Evolutionary conservation across 2,797 vertebrate species (phyloP), one percentile per base, ranked within the genome.

Genomic region (Harpagifer antarcticus): DNA sequence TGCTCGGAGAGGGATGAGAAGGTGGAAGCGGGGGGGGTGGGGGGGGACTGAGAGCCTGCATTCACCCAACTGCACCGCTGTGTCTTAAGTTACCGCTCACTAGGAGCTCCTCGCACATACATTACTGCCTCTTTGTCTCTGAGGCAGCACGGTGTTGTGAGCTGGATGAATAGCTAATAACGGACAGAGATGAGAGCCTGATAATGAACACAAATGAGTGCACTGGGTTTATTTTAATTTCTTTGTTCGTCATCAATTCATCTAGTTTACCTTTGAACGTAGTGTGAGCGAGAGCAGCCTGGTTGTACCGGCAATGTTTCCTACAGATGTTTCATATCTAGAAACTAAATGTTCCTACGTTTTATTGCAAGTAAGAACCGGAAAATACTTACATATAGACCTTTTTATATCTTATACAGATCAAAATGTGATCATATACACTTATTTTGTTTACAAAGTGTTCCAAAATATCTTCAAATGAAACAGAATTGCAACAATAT

Each of bases 31-130:
- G 61, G 37, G 79, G 71, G 3, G 27, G 27, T 78, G 82, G 40
- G 66, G 73, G 14, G 73, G 13, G 66, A 64, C 73, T 80, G 83
- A 88, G 89, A 85, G 83, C 45, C 80, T 78, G 73, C 85, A 91
- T 94, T 93, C 91, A 92, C 74, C 86, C 71, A 40, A 8, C 66
- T 84, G 55, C 77, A 58, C 68, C 74, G 33, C 76, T 70, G 77
- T 69, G 86, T 90, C 90, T 92, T 84, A 76, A 91, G 82, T 92
- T 92, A 91, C 92, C 71, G 65, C 90, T 91, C 81, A 37, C 83
- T 69, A n/a, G 74, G 72, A 84, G 78, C 86, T 81, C 65, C 84
- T 84, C 76, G 42, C 62, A 88, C 84, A 86, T 81, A 83, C 68
- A 79, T 90, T 87, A 85, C 79, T 61, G 79, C 20, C 49, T 82